Percentiles rank a stretch among this genome's conserved stretches.
Evolutionary conservation across 2,888 invertebrate species (phyloP).

Genomic region (Dugesia japonica): DNA sequence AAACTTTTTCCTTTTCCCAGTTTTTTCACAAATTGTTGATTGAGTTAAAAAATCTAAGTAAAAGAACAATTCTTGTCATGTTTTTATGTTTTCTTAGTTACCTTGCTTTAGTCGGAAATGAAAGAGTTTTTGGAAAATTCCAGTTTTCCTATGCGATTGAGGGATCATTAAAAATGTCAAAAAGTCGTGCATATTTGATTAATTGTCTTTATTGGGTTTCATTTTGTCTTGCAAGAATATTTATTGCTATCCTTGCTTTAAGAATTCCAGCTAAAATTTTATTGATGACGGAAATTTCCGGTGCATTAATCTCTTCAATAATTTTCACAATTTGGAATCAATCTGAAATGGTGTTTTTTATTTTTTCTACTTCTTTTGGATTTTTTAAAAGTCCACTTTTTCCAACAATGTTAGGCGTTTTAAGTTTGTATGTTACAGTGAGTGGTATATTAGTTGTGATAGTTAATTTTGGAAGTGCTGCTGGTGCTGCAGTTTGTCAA

Average conservation of each 20-base stretch:
- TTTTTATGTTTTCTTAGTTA: background rate
- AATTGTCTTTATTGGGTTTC: constrained; percentile 25
- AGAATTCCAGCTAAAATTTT: background rate
- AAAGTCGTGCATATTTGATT: constrained; percentile 2
- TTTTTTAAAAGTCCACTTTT: constrained; percentile 29
- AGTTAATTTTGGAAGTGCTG: constrained; percentile 26
- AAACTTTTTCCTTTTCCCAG: too few relatives aligned
- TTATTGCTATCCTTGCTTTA: background rate
- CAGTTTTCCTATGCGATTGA: constrained; percentile 21
- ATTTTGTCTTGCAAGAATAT: constrained; percentile 21
- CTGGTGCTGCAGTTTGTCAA: constrained; percentile 20
- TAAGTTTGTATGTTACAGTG: constrained; percentile 25
- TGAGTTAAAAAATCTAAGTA: too few relatives aligned
- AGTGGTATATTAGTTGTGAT: constrained; percentile 22
- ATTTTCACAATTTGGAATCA: background rate
- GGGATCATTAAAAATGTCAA: background rate
- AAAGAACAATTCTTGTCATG: constrained; percentile 2
- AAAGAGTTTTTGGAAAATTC: constrained; percentile 27
- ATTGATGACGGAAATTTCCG: constrained; percentile 23
- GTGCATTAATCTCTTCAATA: background rate
- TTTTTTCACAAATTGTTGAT: too few relatives aligned
- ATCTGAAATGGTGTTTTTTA: background rate
- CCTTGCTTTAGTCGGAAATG: constrained; percentile 20
- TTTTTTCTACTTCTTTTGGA: constrained; percentile 22
- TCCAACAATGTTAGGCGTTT: constrained; percentile 24